Percentiles rank a stretch among this genome's conserved stretches.
Conservation (phyloP, 2,888 invertebrate species). For the Petrophora chlorosata region DNA sequence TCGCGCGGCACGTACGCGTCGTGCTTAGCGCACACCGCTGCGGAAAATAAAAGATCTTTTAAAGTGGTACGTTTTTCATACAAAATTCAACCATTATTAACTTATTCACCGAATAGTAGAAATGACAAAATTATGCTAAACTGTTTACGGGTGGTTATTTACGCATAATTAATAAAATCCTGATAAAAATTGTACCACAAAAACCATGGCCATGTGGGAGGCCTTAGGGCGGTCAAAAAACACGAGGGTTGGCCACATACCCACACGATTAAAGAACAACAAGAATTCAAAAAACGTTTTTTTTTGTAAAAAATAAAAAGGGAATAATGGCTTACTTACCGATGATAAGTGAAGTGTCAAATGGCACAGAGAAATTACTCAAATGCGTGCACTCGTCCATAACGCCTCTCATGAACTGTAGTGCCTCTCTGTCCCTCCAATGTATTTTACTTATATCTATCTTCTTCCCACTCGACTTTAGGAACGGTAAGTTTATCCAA, state of each 20-base stretch:
- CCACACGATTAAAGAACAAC: too few species aligned
- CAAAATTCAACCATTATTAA: too few species aligned
- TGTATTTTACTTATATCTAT: conserved; percentile 86
- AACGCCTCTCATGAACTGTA: conserved; percentile 97
- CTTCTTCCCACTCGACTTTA: conserved; percentile 63
- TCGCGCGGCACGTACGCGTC: conserved; percentile 96
- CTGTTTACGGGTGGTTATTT: too few species aligned
- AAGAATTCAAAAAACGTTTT: neutral
- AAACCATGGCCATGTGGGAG: too few species aligned
- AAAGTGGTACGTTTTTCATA: too few species aligned
- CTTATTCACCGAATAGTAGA: too few species aligned
- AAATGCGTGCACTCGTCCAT: conserved; percentile 99
- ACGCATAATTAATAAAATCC: too few species aligned
- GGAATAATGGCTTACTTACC: conserved; percentile 69
- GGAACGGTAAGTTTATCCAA: conserved; percentile 68
- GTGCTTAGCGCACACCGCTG: conserved; percentile 93
- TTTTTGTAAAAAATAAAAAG: neutral
- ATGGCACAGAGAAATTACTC: conserved; percentile 94
- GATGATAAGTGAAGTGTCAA: conserved; percentile 95
- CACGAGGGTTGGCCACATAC: too few species aligned
- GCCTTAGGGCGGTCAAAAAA: too few species aligned
- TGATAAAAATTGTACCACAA: too few species aligned
- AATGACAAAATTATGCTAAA: neutral
- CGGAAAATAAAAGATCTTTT: neutral
- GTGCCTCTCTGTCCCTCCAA: conserved; percentile 90